Percentiles rank a stretch among this genome's conserved stretches.
These are phyloP conservation scores for Dendrophyllia cribrosa DNA, from an alignment of 64 coral and sea anemone species.

Conservation along the genomic window DNA sequence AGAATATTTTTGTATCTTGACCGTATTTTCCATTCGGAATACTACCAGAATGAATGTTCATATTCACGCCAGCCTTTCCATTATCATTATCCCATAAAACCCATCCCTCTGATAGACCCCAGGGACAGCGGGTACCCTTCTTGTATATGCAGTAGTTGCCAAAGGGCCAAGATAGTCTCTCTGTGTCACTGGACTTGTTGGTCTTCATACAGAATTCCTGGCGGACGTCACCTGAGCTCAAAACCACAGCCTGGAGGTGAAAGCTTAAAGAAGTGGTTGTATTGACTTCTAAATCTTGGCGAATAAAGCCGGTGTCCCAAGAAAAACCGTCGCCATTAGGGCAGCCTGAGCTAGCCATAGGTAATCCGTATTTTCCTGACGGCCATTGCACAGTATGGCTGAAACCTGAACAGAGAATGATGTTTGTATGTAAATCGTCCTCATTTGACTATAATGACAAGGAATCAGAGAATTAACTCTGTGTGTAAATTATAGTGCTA, in stretches of 20 bases:
- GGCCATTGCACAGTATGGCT: slow-evolving; percentile 30
- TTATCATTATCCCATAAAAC: slow-evolving; percentile 71
- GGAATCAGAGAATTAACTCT: too few species aligned
- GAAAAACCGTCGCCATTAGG: slow-evolving; percentile 27
- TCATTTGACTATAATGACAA: too few species aligned
- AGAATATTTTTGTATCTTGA: slow-evolving; percentile 65
- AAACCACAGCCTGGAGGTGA: slow-evolving; percentile 35
- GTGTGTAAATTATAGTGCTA: too few species aligned
- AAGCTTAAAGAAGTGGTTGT: slow-evolving; percentile 24
- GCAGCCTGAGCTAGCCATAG: slow-evolving; percentile 57
- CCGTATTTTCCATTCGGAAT: slow-evolving; percentile 44
- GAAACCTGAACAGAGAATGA: neutral
- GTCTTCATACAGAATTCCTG: slow-evolving; percentile 76
- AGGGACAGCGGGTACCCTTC: slow-evolving; percentile 51
- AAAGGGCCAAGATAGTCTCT: slow-evolving; percentile 64
- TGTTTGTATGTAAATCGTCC: neutral
- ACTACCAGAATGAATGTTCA: slow-evolving; percentile 3
- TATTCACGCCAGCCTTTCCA: neutral
- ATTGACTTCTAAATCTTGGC: slow-evolving; percentile 45
- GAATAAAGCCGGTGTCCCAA: slow-evolving; percentile 45
- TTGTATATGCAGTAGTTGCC: slow-evolving; percentile 78
- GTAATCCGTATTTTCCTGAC: slow-evolving; percentile 51
- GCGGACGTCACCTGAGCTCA: slow-evolving; percentile 27
- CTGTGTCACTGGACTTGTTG: neutral
- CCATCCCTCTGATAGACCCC: slow-evolving; percentile 50